Percentiles rank a stretch among this genome's conserved stretches.
Conservation (phyloP, 2,797 vertebrate species). For the Bovichtus variegatus region DNA sequence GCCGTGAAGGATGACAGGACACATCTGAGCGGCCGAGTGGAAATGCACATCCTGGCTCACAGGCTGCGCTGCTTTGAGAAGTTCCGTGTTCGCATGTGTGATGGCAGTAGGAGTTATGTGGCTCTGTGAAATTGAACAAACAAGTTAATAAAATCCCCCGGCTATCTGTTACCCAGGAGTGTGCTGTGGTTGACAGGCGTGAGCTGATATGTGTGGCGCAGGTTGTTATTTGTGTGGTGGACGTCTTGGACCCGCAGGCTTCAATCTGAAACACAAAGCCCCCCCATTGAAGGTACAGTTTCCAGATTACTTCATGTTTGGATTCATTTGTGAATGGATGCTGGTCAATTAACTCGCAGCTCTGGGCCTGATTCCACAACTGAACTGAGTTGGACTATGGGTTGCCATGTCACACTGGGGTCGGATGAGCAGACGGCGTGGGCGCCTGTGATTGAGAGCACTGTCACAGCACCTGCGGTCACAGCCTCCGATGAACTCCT, state of each 20-base stretch:
- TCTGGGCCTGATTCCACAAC: conserved; percentile 27
- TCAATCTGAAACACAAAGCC: conserved; percentile 46
- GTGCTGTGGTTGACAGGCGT: conserved; percentile 68
- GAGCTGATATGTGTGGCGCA: conserved; percentile 61
- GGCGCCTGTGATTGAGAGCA: conserved; percentile 78
- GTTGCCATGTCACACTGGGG: conserved; percentile 35
- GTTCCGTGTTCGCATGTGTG: conserved; percentile 31
- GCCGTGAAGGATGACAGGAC: conserved; percentile 60
- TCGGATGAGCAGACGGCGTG: conserved; percentile 61
- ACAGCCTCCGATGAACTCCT: conserved; percentile 70
- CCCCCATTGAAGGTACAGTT: conserved; percentile 25
- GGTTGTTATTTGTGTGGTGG: conserved; percentile 70
- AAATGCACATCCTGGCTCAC: conserved; percentile 55
- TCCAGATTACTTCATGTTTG: conserved; percentile 43
- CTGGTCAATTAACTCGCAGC: conserved; percentile 20
- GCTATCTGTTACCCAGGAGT: conserved; percentile 69
- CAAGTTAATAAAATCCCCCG: conserved; percentile 78
- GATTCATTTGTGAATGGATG: conserved; percentile 44
- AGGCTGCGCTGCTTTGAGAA: conserved; percentile 31
- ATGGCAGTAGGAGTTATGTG: conserved; percentile 74
- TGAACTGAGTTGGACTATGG: conserved; percentile 39
- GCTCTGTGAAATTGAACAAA: conserved; percentile 80
- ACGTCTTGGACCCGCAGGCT: conserved; percentile 37
- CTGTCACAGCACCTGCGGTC: conserved; percentile 80
- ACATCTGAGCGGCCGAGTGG: conserved; percentile 56